phyloP scores from a whole-genome alignment of 2,888 invertebrate species.

The Chrysolina americana region DNA sequence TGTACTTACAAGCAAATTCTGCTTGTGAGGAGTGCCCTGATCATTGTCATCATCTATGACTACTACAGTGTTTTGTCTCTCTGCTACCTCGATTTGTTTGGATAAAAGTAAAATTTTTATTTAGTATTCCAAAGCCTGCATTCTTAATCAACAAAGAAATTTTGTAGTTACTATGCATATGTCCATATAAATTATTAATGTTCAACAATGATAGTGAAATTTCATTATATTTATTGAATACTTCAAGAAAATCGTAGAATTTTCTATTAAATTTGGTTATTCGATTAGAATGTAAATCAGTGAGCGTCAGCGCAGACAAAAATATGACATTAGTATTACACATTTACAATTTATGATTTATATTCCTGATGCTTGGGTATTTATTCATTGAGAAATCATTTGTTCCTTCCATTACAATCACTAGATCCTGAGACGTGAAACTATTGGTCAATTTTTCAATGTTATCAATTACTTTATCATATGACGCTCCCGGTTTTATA shows the following conservation, averaged over 20 bases:
- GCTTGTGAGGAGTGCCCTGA: too few species aligned
- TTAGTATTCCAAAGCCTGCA: background rate
- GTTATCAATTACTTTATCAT: too few species aligned
- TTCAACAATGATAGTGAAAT: slow-evolving; percentile 19
- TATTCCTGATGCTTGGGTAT: slow-evolving; percentile 26
- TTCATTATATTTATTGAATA: slow-evolving; percentile 23
- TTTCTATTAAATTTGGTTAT: too few species aligned
- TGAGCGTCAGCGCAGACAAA: slow-evolving; percentile 20
- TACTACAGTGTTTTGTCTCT: too few species aligned
- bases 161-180: slow-evolving; percentile 21
- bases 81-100: slow-evolving; percentile 19
- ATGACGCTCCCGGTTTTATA: slow-evolving; percentile 13
- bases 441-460: too few species aligned
- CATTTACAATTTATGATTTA: slow-evolving; percentile 27
- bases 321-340: too few species aligned
- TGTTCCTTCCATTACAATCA: slow-evolving; percentile 2
- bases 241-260: slow-evolving; percentile 23
- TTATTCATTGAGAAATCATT: slow-evolving; percentile 25
- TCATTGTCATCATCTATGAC: too few species aligned
- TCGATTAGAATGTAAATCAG: slow-evolving; percentile 24
- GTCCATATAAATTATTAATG: slow-evolving; percentile 26
- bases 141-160: slow-evolving; percentile 23
- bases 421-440: slow-evolving; percentile 21
- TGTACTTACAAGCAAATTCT: too few species aligned
- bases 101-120: slow-evolving; percentile 21